Percentiles rank a stretch among this genome's conserved stretches.
phyloP scores from a whole-genome alignment of 2,888 invertebrate genomes.

The Gymnoscelis rufifasciata region DNA sequence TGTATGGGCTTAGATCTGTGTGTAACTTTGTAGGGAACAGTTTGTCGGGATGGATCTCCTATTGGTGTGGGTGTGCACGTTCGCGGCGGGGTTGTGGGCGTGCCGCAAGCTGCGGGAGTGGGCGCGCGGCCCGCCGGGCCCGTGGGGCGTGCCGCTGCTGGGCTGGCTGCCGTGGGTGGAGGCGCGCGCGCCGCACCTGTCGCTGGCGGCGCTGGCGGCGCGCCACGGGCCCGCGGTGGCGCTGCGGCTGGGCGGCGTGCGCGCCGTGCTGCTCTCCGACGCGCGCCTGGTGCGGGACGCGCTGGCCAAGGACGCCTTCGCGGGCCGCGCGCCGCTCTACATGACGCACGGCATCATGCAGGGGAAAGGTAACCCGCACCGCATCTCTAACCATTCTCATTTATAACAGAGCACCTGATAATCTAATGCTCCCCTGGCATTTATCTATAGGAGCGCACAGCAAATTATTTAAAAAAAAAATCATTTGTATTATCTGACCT shows the following conservation, averaged over 20 bases:
- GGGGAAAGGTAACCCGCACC: conserved; percentile 84
- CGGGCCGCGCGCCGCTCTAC: conserved; percentile 89
- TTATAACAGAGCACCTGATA: too few relatives aligned
- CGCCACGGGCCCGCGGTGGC: conserved; percentile 87
- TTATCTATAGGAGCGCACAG: too few relatives aligned
- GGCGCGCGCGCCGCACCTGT: conserved; percentile 83
- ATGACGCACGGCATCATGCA: conserved; percentile 92
- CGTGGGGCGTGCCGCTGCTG: conserved; percentile 86
- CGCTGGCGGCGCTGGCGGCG: conserved; percentile 82
- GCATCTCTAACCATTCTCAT: too few relatives aligned
- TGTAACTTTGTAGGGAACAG: too few relatives aligned
- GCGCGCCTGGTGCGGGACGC: conserved; percentile 84
- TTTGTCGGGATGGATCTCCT: conserved; percentile 44
- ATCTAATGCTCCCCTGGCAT: too few relatives aligned
- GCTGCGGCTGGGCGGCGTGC: conserved; percentile 85
- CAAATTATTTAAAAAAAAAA: too few relatives aligned
- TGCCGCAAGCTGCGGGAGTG: conserved; percentile 58
- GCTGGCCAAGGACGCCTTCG: conserved; percentile 84
- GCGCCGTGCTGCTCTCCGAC: conserved; percentile 88
- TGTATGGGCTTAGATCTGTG: too few relatives aligned
- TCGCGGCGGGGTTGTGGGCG: conserved; percentile 55
- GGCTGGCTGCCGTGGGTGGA: conserved; percentile 89
- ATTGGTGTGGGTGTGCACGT: conserved; percentile 45
- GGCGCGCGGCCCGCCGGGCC: conserved; percentile 85
- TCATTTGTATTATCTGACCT: too few relatives aligned